phyloP scores from a whole-genome alignment of 2,797 vertebrate genomes.

The Avahi laniger region DNA sequence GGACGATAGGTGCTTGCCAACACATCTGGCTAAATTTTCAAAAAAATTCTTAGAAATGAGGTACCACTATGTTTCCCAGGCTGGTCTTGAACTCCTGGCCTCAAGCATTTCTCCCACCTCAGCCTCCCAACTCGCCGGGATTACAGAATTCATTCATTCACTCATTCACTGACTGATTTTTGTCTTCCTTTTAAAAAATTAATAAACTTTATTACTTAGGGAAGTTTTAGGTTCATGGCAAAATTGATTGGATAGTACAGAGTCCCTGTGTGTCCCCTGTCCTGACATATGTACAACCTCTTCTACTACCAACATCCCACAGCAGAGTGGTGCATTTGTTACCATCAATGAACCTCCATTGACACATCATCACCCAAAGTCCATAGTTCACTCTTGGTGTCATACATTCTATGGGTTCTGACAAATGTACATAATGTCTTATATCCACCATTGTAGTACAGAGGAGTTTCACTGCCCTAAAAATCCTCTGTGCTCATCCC shows the following conservation, averaged over 20 bases:
- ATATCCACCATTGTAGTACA: background rate
- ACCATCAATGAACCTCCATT: background rate
- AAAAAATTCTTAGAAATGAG: too few relatives aligned
- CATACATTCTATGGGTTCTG: background rate
- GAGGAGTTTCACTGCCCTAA: background rate
- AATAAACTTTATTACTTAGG: background rate
- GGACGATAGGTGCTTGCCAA: too few relatives aligned
- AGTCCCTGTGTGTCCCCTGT: background rate
- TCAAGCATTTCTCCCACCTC: too few relatives aligned
- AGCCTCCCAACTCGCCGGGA: too few relatives aligned
- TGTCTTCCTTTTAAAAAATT: background rate
- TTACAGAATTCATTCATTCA: background rate
- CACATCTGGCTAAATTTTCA: too few relatives aligned
- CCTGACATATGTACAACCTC: background rate
- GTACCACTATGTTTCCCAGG: too few relatives aligned
- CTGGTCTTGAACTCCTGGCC: too few relatives aligned
- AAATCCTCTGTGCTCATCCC: background rate
- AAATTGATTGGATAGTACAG: background rate
- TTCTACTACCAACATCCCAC: background rate
- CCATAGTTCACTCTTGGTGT: background rate
- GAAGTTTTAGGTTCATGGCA: background rate
- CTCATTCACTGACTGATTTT: background rate
- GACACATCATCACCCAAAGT: background rate
- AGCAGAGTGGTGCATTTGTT: background rate
- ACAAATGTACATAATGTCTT: background rate